Base-by-base conservation (phyloP, 1,140 invertebrate species). In the Triops cancriformis region DNA sequence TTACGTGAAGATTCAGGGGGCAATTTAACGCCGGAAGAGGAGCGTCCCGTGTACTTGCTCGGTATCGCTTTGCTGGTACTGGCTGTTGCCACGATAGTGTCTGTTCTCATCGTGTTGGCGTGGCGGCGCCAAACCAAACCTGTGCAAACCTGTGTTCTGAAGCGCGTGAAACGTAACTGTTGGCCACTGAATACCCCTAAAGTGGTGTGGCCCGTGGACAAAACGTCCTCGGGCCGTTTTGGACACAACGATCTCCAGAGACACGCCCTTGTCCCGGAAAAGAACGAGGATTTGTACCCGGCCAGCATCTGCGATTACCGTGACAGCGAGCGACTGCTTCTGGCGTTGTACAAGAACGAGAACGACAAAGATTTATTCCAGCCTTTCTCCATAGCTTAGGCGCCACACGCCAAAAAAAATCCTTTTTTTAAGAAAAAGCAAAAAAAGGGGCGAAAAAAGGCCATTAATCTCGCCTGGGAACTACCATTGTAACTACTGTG, bases 281-380 rank as follows among this genome's bases (percentile, higher is more conserved):
- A 64, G 51, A 64, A 64, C 51, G 51, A 64, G 3, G 51, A 64
- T n/a, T 64, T 64, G 51, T 64, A 64, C 51, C 51, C 51, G 51
- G 51, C 51, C 51, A 64, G 51, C 23, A 64, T 64, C 51, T 64
- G 51, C 51, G 51, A 64, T 64, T 64, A 64, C 9, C 51, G n/a
- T n/a, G 51, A 64, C 51, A 64, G 51, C 51, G 51, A 64, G 51
- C 51, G 51, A 64, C 51, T 64, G 23, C 51, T 64, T 23, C 18
- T 64, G 51, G 51, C 51, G 51, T 23, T 64, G 51, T 64, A 64
- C 51, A 64, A 64, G 51, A 64, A 64, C n/a, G 51, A 23, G 18
- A 64, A 64, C 51, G 51, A 64, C 18, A 64, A 64, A 64, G 51
- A 64, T 64, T 23, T 64, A 64, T 64, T 64, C 51, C 51, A 64